Base-by-base conservation (phyloP, 2,113 vertebrate species). In the Raja brachyura region DNA sequence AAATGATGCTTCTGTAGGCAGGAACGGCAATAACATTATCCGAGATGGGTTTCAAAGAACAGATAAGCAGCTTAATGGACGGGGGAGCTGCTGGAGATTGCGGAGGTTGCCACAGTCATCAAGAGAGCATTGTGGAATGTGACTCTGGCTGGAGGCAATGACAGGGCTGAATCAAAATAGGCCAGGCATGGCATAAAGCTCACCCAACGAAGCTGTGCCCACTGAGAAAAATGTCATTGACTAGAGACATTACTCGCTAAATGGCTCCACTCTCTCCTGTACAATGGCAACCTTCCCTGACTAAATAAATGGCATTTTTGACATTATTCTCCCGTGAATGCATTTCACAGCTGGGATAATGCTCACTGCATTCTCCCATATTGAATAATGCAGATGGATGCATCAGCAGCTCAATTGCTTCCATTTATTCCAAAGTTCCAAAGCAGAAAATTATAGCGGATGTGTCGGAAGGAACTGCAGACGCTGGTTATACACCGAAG, bases 31-130 rank as follows among this genome's bases (percentile, higher is more conserved):
- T 88, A 88, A 63, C 59, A 88, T 88, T 88, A 88, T 66, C 83
- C 4, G 11, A 88, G 56, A 88, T 88, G 83, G 83, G 56, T 88
- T 88, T 88, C 83, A 88, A 88, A 88, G 83, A 61, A n/a, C 61
- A 66, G 83, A n/a, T 63, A 88, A 88, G 83, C 83, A 88, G 83
- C 83, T 88, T 88, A 88, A 88, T 88, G 83, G 83, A n/a, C 83
- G 31, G 59, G 61, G 83, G 63, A 88, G 14, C 83, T 63, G 83
- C 3, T 31, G 83, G 83, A 88, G 59, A 88, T 66, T 2, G 0
- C 63, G 83, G 59, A 63, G 22, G 59, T 88, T 88, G 83, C 56
- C 83, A 63, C 16, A 88, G 83, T 63, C 33, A 88, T 88, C 83
- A 6, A 18, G 59, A 31, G 83, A 88, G 83, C 83, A 88, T 63